These are phyloP conservation scores for Drosophila merina DNA, from an alignment of 2,888 invertebrate species.

Conservation along the genomic window DNA sequence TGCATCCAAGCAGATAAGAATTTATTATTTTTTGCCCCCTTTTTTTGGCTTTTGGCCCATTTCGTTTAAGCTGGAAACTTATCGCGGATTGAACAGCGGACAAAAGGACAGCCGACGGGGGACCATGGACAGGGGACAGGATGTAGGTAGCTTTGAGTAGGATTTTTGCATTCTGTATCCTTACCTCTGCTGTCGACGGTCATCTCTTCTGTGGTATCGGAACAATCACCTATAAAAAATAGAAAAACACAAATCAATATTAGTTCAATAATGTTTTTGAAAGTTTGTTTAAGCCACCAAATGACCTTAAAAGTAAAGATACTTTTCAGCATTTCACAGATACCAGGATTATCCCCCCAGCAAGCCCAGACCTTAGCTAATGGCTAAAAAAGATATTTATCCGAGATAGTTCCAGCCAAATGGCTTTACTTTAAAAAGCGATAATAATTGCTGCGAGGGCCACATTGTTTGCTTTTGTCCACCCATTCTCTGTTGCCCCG, in stretches of 20 bases:
- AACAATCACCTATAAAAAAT: constrained; percentile 82
- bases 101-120: constrained; percentile 13
- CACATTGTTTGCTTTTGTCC: constrained; percentile 58
- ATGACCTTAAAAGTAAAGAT: neutral
- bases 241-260: constrained; percentile 16
- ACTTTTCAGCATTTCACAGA: neutral
- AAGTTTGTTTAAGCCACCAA: neutral
- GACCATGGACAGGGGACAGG: constrained; percentile 14
- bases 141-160: neutral
- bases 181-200: constrained; percentile 84
- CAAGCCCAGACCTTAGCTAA: constrained; percentile 18
- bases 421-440: constrained; percentile 33
- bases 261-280: neutral
- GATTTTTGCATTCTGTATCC: constrained; percentile 26
- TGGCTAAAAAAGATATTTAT: constrained; percentile 24
- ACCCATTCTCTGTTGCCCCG: constrained; percentile 31
- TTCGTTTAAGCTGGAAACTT: constrained; percentile 40
- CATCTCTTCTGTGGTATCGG: constrained; percentile 84
- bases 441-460: constrained; percentile 79
- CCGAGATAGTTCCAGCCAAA: constrained; percentile 36
- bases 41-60: constrained; percentile 38
- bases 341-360: neutral
- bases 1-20: constrained; percentile 37
- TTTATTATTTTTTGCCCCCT: constrained; percentile 11
- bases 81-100: constrained; percentile 39